Evolutionary conservation across 2,888 invertebrate species (phyloP).

Genomic region (Crematogaster levior): DNA sequence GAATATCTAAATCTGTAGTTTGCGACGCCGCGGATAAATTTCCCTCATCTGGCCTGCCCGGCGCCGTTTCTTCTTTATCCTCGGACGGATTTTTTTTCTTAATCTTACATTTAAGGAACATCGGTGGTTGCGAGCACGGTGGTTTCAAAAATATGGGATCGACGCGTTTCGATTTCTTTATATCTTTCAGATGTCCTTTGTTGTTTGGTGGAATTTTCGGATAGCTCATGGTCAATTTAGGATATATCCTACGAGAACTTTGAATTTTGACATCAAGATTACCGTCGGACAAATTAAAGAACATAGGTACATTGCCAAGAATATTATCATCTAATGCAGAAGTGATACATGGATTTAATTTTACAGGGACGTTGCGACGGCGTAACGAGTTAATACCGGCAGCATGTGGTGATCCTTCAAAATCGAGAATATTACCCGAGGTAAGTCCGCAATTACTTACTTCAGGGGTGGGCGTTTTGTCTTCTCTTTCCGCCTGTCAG

Average conservation of each 20-base stretch:
- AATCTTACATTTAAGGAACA: constrained; percentile 81
- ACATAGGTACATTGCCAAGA: neutral
- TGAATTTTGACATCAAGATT: constrained; percentile 38
- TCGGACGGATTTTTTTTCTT: constrained; percentile 56
- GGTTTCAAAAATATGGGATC: constrained; percentile 71
- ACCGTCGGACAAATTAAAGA: constrained; percentile 25
- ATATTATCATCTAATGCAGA: constrained; percentile 19
- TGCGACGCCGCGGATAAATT: constrained; percentile 37
- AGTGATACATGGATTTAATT: constrained; percentile 40
- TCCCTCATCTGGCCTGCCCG: constrained; percentile 37
- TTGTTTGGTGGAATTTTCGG: constrained; percentile 74
- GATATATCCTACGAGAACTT: constrained; percentile 77
- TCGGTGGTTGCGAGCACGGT: constrained; percentile 75
- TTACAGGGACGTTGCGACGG: constrained; percentile 75
- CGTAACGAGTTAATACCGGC: constrained; percentile 77
- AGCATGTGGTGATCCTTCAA: constrained; percentile 71
- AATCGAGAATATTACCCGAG: constrained; percentile 77
- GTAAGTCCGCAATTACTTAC: constrained; percentile 82
- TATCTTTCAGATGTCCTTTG: constrained; percentile 58
- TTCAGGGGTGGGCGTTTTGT: constrained; percentile 81
- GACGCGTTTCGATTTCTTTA: constrained; percentile 64
- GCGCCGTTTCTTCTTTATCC: constrained; percentile 42
- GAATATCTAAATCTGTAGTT: constrained; percentile 83
- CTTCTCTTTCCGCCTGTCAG: constrained; percentile 82
- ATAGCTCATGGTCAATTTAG: constrained; percentile 76